phyloP scores from a whole-genome alignment of 2,113 vertebrate species.

The Caretta caretta region DNA sequence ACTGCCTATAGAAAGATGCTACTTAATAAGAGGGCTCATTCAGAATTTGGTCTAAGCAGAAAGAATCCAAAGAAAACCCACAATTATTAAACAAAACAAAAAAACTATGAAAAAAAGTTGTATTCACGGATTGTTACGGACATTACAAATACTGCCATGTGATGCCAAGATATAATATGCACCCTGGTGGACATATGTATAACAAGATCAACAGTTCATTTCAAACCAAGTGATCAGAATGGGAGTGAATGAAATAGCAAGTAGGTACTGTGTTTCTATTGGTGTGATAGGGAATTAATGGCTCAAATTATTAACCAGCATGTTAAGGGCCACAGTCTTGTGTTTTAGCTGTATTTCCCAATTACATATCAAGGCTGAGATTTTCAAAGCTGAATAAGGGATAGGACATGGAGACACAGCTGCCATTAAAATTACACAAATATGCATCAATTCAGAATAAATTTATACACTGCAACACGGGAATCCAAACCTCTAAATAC shows the following conservation, averaged over 20 bases:
- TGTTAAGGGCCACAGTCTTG: neutral
- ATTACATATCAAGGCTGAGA: neutral
- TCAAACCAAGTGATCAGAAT: neutral
- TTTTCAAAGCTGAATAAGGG: neutral
- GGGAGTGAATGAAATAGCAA: accelerated
- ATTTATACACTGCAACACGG: no score
- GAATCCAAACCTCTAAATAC: neutral
- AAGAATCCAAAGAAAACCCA: neutral
- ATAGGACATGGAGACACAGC: neutral
- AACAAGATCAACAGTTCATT: constrained; percentile 4
- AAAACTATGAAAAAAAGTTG: neutral
- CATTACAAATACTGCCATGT: neutral
- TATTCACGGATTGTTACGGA: neutral
- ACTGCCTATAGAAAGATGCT: neutral
- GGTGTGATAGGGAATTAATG: neutral
- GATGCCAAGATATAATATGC: neutral
- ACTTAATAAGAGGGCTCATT: neutral
- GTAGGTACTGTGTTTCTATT: neutral
- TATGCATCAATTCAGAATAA: neutral
- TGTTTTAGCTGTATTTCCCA: neutral
- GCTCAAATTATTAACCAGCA: neutral
- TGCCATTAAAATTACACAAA: neutral
- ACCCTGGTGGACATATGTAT: constrained; percentile 57
- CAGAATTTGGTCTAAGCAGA: neutral
- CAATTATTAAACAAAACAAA: neutral